phyloP scores from a whole-genome alignment of 1,140 invertebrate genomes.

The Samia ricini region DNA sequence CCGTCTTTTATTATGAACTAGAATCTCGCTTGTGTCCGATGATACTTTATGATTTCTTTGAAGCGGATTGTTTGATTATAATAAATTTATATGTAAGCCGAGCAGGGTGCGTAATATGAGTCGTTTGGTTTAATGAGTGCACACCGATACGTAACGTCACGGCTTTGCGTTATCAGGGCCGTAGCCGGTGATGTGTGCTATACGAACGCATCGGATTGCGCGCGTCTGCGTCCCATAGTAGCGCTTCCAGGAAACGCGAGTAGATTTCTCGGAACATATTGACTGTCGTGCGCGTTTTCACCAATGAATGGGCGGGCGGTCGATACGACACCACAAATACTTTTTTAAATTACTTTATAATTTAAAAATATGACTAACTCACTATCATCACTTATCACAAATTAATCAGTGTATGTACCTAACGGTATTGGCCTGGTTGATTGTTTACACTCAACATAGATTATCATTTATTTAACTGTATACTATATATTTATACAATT shows the following conservation, averaged over 20 bases:
- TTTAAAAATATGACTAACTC: not conserved
- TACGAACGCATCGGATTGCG: conserved; percentile 28
- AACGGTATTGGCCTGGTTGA: no score
- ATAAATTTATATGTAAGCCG: conserved; percentile 46
- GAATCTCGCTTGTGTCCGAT: not conserved
- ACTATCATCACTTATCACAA: not conserved
- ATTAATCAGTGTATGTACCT: no score
- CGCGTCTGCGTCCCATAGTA: conserved; percentile 62
- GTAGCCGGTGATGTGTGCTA: conserved; percentile 55
- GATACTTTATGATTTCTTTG: conserved; percentile 28
- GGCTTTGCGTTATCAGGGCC: conserved; percentile 66
- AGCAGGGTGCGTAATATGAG: conserved; percentile 63
- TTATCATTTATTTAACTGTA: no score
- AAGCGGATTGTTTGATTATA: conserved; percentile 65
- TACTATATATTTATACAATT: no score
- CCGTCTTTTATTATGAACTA: not conserved
- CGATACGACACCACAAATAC: conserved; percentile 32
- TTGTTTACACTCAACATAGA: no score
- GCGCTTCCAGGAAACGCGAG: conserved; percentile 71
- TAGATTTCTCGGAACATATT: conserved; percentile 69
- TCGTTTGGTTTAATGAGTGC: conserved; percentile 61
- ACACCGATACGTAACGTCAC: conserved; percentile 66
- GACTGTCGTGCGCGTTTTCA: conserved; percentile 69
- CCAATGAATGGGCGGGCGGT: conserved; percentile 57
- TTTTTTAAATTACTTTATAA: not conserved